Conservation (phyloP, 1,140 invertebrate species). For the Brachionus calyciflorus region DNA sequence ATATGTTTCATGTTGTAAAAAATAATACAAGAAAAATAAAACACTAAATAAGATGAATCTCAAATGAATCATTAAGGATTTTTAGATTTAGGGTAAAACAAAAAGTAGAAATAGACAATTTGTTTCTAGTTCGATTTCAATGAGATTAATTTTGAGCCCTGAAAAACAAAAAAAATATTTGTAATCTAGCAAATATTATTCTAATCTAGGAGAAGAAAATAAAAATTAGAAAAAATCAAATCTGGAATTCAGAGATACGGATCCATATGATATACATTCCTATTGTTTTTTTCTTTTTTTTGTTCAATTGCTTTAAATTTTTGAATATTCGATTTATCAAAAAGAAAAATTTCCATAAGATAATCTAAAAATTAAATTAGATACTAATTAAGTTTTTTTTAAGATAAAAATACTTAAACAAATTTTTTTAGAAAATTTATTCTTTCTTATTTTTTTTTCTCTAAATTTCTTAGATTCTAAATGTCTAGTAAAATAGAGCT, state of each 20-base stretch:
- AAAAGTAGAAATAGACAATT: conserved; percentile 9
- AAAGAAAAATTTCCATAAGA: too few relatives aligned
- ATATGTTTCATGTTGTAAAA: conserved; percentile 33
- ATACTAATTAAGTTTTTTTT: background rate
- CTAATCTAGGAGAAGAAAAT: too few relatives aligned
- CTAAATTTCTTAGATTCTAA: background rate
- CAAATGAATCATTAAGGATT: background rate
- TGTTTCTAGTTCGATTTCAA: background rate
- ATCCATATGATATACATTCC: conserved; percentile 3
- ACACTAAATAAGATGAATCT: too few relatives aligned
- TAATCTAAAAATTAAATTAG: background rate
- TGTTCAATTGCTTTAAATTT: background rate
- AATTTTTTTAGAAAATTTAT: too few relatives aligned
- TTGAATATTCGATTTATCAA: too few relatives aligned
- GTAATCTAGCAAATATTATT: background rate
- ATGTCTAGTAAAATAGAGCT: conserved; percentile 39
- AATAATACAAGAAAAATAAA: too few relatives aligned
- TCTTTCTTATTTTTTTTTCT: too few relatives aligned
- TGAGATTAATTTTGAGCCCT: background rate
- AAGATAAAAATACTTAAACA: background rate
- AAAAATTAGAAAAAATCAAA: background rate
- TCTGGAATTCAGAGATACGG: conserved; percentile 7
- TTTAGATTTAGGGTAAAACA: too few relatives aligned
- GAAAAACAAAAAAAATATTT: background rate
- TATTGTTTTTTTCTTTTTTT: background rate